Evolutionary conservation across 2,888 invertebrate species (phyloP), one percentile per base, ranked within the genome.

Genomic region (Eupithecia exiguata): DNA sequence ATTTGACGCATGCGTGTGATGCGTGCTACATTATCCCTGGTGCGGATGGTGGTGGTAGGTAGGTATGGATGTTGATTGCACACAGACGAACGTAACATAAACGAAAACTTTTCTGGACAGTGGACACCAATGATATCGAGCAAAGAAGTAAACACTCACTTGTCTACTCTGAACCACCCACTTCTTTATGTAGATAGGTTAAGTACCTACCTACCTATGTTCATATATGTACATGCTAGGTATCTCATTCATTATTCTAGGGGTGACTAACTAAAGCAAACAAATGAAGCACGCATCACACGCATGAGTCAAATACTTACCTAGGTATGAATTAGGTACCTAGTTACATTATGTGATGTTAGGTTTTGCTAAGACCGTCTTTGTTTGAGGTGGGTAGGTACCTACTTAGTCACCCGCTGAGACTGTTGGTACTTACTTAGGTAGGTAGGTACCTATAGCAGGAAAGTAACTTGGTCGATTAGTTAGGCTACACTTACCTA

Each of bases 291-390:
- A 62, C 35, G 21, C 61, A 65, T 69, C 68, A 72, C 10, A 53
- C 53, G 62, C 40, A 66, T 69, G 73, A 73, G 66, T 73, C 73
- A 74, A 69, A 61, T 70, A 61, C 43, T 36, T 70, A 61, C 43
- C 46, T 70, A 61, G 46, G 46, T 25, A 16, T 53, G 46, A 21
- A 61, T 69, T 58, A 46, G 46, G 46, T 46, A 18, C 14, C 1
- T 16, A 69, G 30, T 53, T 58, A 49, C 61, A n/a, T 6, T 61
- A 61, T 62, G 30, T 53, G 10, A n/a, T 21, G 35, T 62, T 18
- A 62, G 62, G 35, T 62, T 18, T 35, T 18, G 21, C 53, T 53
- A 53, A 53, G 53, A 53, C 58, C 18, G 30, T 35, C 49, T 53
- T 53, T 62, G 62, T 62, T 62, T 35, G 35, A 62, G 16, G 18